phyloP scores from a whole-genome alignment of 1,140 invertebrate genomes.

The Drosophila repleta region DNA sequence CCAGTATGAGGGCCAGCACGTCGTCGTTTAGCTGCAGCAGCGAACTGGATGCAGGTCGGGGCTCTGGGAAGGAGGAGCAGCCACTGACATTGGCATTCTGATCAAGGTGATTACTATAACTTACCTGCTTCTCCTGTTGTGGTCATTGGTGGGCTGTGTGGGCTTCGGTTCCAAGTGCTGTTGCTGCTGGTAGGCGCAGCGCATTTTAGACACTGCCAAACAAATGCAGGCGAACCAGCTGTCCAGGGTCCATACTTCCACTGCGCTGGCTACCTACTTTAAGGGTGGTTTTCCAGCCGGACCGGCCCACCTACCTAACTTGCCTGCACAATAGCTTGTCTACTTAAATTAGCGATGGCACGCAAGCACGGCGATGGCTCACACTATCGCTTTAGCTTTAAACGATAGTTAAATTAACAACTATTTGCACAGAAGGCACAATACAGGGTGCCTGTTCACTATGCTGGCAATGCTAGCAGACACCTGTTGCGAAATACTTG shows the following conservation, averaged over 20 bases:
- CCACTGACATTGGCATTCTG: not conserved
- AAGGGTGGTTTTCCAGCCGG: constrained; percentile 67
- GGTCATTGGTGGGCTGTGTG: constrained; percentile 44
- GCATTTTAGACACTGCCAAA: constrained; percentile 55
- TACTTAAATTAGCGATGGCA: constrained; percentile 41
- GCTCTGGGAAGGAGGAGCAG: constrained; percentile 1
- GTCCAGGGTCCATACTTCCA: constrained; percentile 38
- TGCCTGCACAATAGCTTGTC: constrained; percentile 8
- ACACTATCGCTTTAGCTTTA: constrained; percentile 13
- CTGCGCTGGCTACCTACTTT: constrained; percentile 45
- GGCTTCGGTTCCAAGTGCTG: not conserved
- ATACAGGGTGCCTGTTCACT: not conserved
- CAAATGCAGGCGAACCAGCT: constrained; percentile 38
- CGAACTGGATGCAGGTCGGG: constrained; percentile 5
- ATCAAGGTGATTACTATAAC: not conserved
- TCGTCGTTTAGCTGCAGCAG: constrained; percentile 72
- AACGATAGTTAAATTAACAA: constrained; percentile 1
- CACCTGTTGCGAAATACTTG: too few relatives aligned
- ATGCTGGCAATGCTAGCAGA: not conserved
- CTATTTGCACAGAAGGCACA: not conserved
- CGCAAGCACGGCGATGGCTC: not conserved
- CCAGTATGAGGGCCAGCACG: constrained; percentile 63
- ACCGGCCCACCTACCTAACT: constrained; percentile 33
- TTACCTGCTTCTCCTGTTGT: constrained; percentile 54
- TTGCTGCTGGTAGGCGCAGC: constrained; percentile 27